Base-by-base conservation (phyloP, 2,888 invertebrate genomes). In the Esperia sulphurella region DNA sequence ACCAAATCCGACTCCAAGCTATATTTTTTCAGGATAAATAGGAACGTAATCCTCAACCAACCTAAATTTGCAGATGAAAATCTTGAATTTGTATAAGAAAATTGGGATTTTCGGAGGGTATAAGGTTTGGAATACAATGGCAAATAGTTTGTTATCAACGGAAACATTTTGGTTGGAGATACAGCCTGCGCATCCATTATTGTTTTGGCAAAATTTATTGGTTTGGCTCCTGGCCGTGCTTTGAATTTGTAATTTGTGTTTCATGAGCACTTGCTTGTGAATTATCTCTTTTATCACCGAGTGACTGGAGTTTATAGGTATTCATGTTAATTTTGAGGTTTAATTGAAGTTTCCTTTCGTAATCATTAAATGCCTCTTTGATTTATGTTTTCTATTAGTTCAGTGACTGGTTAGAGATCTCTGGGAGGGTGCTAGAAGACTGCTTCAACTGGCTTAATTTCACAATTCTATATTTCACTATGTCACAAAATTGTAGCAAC, bases 201-300 rank as follows among this genome's bases (percentile, higher is more conserved):
- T 75, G 75, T 79, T 77, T 74, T 69, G 64, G 57, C 52, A 57
- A 71, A 77, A 78, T 79, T 75, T 79, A 78, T 79, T 62, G 71
- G 65, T 58, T 49, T 35, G 52, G 43, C 51, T 61, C 60, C 59
- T 54, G 65, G 59, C 60, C 71, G 71, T 76, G 77, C 54, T 63
- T 67, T 66, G 80, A 77, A 78, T 78, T 71, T 68, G 65, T 77
- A 75, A 77, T 76, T 8, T 31, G 31, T 73, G 59, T 70, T 75
- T 73, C 59, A 66, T 63, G 59, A 63, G 61, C 61, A 63, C 59
- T 70, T 60, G 61, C 65, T 66, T 61, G 64, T 44, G 63, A 8
- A 8, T 33, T 21, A 21, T 21, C 21, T 21, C 21, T 21, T 21
- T 21, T 21, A 21, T 21, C 21, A 21, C 3, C 21, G 21, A 21